phyloP scores from a whole-genome alignment of 2,797 vertebrate genomes.

The Pampus argenteus region DNA sequence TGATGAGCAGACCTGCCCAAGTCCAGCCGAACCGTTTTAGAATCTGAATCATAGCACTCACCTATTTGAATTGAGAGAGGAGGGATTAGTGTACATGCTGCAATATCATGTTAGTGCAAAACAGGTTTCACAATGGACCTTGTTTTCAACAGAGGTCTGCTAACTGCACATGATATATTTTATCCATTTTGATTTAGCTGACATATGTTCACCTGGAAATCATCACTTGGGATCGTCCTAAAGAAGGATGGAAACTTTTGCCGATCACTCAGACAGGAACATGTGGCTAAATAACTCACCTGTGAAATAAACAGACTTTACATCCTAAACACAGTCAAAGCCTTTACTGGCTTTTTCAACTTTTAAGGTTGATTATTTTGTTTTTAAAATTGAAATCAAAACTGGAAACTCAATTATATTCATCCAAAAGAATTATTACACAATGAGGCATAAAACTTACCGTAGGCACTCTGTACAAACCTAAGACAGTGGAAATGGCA shows the following conservation, averaged over 20 bases:
- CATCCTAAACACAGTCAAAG: not conserved
- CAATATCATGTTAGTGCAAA: not conserved
- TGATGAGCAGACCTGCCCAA: slow-evolving; percentile 79
- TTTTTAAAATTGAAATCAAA: not conserved
- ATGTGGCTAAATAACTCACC: slow-evolving; percentile 82
- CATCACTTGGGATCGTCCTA: slow-evolving; percentile 80
- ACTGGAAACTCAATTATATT: not conserved
- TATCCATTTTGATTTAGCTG: not conserved
- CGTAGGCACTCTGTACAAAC: slow-evolving; percentile 64
- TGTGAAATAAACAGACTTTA: slow-evolving; percentile 35
- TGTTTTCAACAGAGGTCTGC: not conserved
- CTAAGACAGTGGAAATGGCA: slow-evolving; percentile 59
- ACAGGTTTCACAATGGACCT: not conserved
- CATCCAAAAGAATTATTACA: rapidly evolving
- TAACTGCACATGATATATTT: not conserved
- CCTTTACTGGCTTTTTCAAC: not conserved
- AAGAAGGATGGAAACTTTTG: slow-evolving; percentile 67
- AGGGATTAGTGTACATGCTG: not conserved
- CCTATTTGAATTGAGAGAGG: slow-evolving; percentile 21
- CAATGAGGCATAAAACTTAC: slow-evolving; percentile 39
- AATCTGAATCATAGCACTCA: slow-evolving; percentile 73
- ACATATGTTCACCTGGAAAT: slow-evolving; percentile 68
- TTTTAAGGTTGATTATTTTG: not conserved
- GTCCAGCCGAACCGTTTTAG: slow-evolving; percentile 78
- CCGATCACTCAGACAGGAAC: slow-evolving; percentile 68